Conservation (phyloP, 2,113 vertebrate genomes). For the Struthio camelus region DNA sequence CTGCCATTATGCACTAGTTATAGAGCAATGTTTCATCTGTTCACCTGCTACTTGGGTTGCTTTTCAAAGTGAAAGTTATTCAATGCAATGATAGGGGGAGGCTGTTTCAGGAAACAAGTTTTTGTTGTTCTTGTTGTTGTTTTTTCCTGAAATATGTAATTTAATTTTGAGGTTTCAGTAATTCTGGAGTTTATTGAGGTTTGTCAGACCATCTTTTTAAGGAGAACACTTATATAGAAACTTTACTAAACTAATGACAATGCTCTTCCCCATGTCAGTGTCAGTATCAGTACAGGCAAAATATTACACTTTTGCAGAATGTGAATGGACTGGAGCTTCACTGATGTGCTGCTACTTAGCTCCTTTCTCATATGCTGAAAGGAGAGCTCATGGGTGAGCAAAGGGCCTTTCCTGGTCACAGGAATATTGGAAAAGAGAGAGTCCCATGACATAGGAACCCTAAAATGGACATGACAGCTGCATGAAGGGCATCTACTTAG, state of each 20-base stretch:
- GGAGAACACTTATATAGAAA: background rate
- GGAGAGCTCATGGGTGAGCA: background rate
- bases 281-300: conserved; percentile 4
- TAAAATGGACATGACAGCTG: background rate
- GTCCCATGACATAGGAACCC: rapidly evolving
- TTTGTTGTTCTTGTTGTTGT: background rate
- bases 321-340: background rate
- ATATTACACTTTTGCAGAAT: background rate
- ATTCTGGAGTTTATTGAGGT: background rate
- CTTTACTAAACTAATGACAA: conserved; percentile 39
- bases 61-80: background rate
- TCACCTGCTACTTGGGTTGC: rapidly evolving
- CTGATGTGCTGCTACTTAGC: background rate
- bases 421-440: background rate
- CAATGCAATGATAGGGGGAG: rapidly evolving
- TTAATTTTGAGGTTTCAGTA: conserved; percentile 14
- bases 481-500: background rate
- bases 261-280: background rate
- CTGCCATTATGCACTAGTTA: background rate
- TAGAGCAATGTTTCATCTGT: background rate
- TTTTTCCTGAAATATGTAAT: background rate
- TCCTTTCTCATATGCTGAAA: background rate
- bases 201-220: background rate
- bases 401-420: background rate
- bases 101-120: background rate